A percentile compares a stretch with the other conserved stretches of the same genome.
Conservation (phyloP, 2,888 invertebrate genomes). For the Chrysodeixis includens region DNA sequence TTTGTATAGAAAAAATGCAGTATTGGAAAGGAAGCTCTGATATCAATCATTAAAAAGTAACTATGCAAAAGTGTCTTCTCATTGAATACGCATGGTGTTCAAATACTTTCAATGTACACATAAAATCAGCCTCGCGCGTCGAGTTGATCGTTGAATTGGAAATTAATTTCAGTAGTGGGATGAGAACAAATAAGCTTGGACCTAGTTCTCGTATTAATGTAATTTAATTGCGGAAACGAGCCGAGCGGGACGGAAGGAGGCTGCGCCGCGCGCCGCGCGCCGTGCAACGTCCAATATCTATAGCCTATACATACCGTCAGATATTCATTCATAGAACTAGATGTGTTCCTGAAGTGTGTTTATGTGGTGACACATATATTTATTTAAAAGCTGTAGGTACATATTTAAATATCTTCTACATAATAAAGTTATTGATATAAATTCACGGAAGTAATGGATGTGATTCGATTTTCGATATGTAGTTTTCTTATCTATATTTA, state of each 20-base stretch:
- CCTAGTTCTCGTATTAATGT: constrained; percentile 1
- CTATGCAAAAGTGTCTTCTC: not conserved
- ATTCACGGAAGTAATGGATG: too few species aligned
- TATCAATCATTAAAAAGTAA: not conserved
- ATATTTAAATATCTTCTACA: too few species aligned
- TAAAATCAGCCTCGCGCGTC: not conserved
- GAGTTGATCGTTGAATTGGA: not conserved
- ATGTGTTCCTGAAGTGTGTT: too few species aligned
- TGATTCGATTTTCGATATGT: too few species aligned
- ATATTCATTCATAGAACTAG: too few species aligned
- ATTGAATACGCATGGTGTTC: not conserved
- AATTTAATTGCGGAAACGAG: not conserved
- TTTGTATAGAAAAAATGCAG: not conserved
- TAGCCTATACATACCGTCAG: too few species aligned
- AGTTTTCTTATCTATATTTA: too few species aligned
- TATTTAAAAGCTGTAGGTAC: too few species aligned
- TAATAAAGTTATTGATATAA: too few species aligned
- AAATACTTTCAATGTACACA: not conserved
- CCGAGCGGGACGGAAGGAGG: not conserved
- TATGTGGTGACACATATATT: too few species aligned
- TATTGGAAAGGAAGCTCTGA: not conserved
- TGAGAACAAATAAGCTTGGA: not conserved
- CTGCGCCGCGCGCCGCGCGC: not conserved
- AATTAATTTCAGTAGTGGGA: not conserved
- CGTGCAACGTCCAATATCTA: not conserved